phyloP scores from a whole-genome alignment of 2,113 vertebrate species.

The Budorcas taxicolor region DNA sequence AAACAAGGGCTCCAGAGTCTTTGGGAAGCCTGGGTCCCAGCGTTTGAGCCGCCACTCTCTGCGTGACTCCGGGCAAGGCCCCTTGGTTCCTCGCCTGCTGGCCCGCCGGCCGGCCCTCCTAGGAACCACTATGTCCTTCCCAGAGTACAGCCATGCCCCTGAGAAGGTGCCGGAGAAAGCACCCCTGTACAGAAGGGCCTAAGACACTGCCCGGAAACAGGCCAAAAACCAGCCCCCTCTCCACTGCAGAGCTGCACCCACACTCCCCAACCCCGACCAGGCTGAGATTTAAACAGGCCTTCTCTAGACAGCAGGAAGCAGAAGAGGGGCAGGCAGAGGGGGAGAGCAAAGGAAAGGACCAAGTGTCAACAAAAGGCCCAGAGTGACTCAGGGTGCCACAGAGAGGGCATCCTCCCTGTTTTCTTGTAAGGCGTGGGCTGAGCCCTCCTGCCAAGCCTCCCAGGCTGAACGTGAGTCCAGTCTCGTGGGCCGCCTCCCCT shows the following conservation, averaged over 20 bases:
- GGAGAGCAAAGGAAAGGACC: neutral
- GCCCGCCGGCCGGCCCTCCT: neutral
- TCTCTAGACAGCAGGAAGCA: neutral
- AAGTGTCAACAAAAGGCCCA: neutral
- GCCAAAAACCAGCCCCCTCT: neutral
- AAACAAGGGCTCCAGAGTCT: neutral
- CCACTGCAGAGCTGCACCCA: neutral
- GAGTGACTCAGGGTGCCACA: accelerated
- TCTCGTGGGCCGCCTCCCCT: neutral
- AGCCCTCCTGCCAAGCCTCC: neutral
- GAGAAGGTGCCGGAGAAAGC: neutral
- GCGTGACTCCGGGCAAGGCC: neutral
- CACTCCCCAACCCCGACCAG: neutral
- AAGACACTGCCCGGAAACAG: neutral
- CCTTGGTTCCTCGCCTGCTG: neutral
- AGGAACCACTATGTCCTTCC: neutral
- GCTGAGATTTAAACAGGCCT: neutral
- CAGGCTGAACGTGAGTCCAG: neutral
- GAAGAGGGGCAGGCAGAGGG: neutral
- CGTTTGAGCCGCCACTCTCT: neutral
- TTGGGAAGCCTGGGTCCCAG: neutral
- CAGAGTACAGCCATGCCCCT: neutral
- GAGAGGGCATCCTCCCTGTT: neutral
- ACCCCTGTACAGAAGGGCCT: neutral
- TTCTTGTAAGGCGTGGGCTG: accelerated